Percentiles rank a stretch among this genome's conserved stretches.
These are phyloP conservation scores for Phylloscopus collybita DNA, from an alignment of 2,797 vertebrate genomes.

Conservation along the genomic window DNA sequence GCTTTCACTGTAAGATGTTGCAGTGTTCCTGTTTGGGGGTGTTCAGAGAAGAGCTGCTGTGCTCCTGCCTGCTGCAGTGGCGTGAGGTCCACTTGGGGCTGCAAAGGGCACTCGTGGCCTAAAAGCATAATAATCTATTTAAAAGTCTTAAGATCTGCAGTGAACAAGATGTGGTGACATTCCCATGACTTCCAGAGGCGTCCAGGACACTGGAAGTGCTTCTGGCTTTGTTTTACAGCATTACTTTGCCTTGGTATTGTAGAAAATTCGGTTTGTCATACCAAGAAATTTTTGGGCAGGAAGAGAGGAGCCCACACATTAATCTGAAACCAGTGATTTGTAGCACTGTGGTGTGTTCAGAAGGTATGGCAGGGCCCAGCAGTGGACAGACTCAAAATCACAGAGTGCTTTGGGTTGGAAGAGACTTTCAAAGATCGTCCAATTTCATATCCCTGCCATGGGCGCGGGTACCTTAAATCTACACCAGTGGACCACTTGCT, in stretches of 20 bases:
- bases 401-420: background rate
- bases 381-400: background rate
- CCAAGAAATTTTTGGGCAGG: background rate
- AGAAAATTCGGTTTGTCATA: background rate
- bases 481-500: background rate
- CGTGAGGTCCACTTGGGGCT: background rate
- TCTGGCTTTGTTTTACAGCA: background rate
- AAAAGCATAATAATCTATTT: background rate
- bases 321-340: background rate
- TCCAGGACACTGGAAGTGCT: background rate
- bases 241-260: background rate
- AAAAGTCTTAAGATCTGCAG: background rate
- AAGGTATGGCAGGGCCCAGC: background rate
- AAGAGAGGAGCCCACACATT: background rate
- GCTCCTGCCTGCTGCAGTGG: background rate
- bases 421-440: background rate
- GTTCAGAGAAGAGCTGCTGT: background rate
- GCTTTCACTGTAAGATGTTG: background rate
- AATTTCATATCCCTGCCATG: background rate
- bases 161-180: background rate
- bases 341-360: background rate
- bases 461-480: background rate
- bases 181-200: background rate
- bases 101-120: conserved; percentile 7
- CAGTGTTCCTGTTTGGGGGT: background rate